Percentiles rank a stretch among this genome's conserved stretches.
Conservation (phyloP, 1,140 invertebrate genomes). For the Drosophila rhopaloa region DNA sequence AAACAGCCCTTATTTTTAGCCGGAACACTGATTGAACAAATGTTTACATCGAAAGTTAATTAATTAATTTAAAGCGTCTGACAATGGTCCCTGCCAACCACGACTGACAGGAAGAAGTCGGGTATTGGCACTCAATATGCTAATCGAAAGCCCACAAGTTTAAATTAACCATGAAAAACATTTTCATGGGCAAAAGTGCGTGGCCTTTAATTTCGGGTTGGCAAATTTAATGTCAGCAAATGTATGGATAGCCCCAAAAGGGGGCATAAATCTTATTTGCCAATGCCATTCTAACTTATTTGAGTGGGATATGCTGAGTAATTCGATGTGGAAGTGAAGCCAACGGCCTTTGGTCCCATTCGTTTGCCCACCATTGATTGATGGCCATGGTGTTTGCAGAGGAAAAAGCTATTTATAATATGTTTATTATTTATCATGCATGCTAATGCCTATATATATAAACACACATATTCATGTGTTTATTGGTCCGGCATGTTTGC, state of each 20-base stretch:
- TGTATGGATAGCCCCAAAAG: constrained; percentile 26
- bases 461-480: constrained; percentile 30
- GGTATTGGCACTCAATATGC: constrained; percentile 44
- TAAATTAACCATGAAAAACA: constrained; percentile 66
- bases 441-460: constrained; percentile 55
- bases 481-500: constrained; percentile 72
- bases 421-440: constrained; percentile 76
- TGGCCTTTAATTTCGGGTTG: constrained; percentile 19
- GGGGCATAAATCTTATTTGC: constrained; percentile 42
- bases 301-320: constrained; percentile 61
- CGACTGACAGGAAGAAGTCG: not conserved
- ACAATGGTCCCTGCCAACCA: constrained; percentile 8
- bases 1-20: not conserved
- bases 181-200: constrained; percentile 30
- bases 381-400: constrained; percentile 44
- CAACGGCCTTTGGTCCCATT: constrained; percentile 25
- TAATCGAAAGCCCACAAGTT: constrained; percentile 55
- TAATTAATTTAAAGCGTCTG: constrained; percentile 63
- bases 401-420: constrained; percentile 76
- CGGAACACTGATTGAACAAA: constrained; percentile 35
- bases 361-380: constrained; percentile 62
- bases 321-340: constrained; percentile 43
- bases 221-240: constrained; percentile 29
- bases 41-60: constrained; percentile 59
- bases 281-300: constrained; percentile 24